Percentiles rank a stretch among this genome's conserved stretches.
Conservation (phyloP, 1,140 invertebrate species). For the Drosophila orena region DNA sequence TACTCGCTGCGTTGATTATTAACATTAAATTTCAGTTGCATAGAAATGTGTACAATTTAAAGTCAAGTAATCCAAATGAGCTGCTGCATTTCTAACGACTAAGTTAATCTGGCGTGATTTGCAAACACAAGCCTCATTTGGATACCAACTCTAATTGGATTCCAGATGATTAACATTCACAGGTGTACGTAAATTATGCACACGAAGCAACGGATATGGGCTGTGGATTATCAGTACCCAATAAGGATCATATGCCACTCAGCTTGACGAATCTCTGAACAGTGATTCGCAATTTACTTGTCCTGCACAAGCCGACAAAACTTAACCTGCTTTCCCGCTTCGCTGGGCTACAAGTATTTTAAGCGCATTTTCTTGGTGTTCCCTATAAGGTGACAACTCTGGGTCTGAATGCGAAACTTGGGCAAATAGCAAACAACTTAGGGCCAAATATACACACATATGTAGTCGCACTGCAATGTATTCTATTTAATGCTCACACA, state of each 20-base stretch:
- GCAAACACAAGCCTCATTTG: neutral
- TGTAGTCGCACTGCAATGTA: constrained; percentile 35
- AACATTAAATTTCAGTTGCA: neutral
- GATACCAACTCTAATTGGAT: constrained; percentile 1
- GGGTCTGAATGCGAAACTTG: constrained; percentile 50
- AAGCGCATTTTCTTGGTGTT: constrained; percentile 30
- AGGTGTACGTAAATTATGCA: too few species aligned
- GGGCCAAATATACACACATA: constrained; percentile 16
- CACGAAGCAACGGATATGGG: neutral
- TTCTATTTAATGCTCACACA: constrained; percentile 36
- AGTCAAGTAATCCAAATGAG: neutral
- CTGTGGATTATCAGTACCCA: neutral
- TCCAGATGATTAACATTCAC: too few species aligned
- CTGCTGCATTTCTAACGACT: neutral
- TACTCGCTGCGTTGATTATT: neutral
- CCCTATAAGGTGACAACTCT: constrained; percentile 43
- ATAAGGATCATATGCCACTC: neutral
- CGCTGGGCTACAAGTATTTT: constrained; percentile 22
- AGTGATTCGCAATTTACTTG: neutral
- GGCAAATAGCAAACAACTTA: constrained; percentile 67
- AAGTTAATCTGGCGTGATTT: neutral
- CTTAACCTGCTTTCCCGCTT: constrained; percentile 16
- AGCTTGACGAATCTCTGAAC: neutral
- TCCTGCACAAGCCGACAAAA: neutral
- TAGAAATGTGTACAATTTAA: neutral